phyloP scores from a whole-genome alignment of 2,888 invertebrate genomes.

The Sphaerophoria rueppellii region DNA sequence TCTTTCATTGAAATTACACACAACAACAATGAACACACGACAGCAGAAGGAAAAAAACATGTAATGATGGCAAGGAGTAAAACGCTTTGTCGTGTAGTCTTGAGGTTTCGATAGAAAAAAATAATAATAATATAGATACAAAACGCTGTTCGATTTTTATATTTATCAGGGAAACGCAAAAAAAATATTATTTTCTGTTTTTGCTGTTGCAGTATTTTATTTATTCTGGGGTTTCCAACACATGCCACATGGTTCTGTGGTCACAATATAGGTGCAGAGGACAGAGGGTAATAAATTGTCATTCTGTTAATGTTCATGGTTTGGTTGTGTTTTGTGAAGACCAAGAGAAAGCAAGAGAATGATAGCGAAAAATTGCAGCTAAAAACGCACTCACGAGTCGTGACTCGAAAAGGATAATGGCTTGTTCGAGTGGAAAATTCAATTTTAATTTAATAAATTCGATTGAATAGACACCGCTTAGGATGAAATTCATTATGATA shows the following conservation, averaged over 20 bases:
- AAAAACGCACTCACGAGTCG: background rate
- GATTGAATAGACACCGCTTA: conserved; percentile 50
- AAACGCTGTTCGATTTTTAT: conserved; percentile 21
- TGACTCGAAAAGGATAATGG: conserved; percentile 14
- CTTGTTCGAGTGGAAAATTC: conserved; percentile 61
- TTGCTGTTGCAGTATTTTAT: conserved; percentile 15
- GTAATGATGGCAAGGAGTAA: conserved; percentile 2
- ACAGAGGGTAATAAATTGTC: conserved; percentile 44
- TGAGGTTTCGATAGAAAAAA: conserved; percentile 48
- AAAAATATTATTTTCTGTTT: background rate
- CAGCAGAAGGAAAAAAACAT: background rate
- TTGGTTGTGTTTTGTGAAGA: background rate
- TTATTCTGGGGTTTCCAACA: conserved; percentile 30
- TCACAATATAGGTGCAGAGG: conserved; percentile 1
- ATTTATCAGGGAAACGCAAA: conserved; percentile 4
- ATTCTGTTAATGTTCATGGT: conserved; percentile 40
- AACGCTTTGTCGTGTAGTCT: conserved; percentile 2
- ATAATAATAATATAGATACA: too few relatives aligned
- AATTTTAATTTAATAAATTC: conserved; percentile 60
- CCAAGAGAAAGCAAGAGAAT: background rate
- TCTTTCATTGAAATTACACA: conserved; percentile 37
- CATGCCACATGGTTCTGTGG: conserved; percentile 24
- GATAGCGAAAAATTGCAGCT: conserved; percentile 23
- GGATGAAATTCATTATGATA: conserved; percentile 18
- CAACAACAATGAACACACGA: background rate